phyloP scores from a whole-genome alignment of 2,797 vertebrate genomes.

The Ataeniobius toweri region DNA sequence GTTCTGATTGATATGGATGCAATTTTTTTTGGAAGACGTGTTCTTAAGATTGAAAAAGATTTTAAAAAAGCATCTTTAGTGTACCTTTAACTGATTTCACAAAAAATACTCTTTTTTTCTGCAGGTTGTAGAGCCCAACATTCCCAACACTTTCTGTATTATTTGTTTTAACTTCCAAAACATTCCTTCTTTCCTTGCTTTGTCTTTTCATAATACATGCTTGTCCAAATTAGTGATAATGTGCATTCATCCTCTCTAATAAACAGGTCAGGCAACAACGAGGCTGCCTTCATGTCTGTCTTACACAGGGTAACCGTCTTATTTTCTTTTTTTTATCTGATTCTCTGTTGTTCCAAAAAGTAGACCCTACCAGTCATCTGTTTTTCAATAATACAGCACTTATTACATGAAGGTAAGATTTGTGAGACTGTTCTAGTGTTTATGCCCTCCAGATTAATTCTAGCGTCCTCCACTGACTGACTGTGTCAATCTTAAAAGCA shows the following conservation, averaged over 20 bases:
- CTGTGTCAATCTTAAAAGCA: constrained; percentile 13
- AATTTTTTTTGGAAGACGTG: constrained; percentile 67
- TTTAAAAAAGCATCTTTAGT: constrained; percentile 41
- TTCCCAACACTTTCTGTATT: neutral
- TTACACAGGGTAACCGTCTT: constrained; percentile 18
- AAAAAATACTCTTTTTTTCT: constrained; percentile 29
- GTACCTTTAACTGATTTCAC: constrained; percentile 51
- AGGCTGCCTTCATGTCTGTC: constrained; percentile 41
- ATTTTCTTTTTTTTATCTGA: neutral
- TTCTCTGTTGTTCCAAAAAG: neutral
- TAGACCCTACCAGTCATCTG: neutral
- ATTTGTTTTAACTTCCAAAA: constrained; percentile 1
- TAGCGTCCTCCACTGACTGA: constrained; percentile 35
- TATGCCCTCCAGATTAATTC: constrained; percentile 23
- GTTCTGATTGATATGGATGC: constrained; percentile 49
- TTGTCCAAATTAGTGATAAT: constrained; percentile 28
- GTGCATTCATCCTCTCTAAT: constrained; percentile 11
- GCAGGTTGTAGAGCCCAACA: constrained; percentile 11
- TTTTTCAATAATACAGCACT: constrained; percentile 11
- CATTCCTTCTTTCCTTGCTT: constrained; percentile 15
- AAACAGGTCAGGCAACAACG: constrained; percentile 30
- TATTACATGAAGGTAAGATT: constrained; percentile 24
- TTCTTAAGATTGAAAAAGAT: constrained; percentile 27
- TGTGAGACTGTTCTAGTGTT: constrained; percentile 48
- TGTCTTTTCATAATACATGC: constrained; percentile 36